These are phyloP conservation scores for Atherinomorus stipes DNA, from an alignment of 2,113 vertebrate species.

Conservation along the genomic window DNA sequence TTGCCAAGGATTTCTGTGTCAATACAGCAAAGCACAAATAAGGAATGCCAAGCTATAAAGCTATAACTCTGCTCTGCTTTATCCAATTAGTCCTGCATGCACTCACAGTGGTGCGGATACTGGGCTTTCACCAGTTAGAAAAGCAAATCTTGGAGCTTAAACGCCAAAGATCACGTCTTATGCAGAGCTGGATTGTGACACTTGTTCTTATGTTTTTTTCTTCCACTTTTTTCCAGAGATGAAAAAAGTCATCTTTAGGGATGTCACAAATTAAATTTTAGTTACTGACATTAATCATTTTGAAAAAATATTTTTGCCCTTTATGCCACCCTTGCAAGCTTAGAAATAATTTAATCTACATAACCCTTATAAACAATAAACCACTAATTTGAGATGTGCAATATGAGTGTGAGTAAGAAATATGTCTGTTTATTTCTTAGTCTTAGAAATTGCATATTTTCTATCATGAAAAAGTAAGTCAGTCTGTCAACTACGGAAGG, in stretches of 20 bases:
- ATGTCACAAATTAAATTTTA: not conserved
- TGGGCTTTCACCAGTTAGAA: conserved; percentile 17
- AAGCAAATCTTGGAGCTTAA: conserved; percentile 19
- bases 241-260: too few species aligned
- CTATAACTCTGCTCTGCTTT: conserved; percentile 25
- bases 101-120: conserved; percentile 23
- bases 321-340: not conserved
- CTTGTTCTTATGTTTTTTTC: not conserved
- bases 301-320: not conserved
- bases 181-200: not conserved
- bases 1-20: not conserved
- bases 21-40: conserved; percentile 17
- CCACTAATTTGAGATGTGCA: not conserved
- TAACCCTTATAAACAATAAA: not conserved
- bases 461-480: too few species aligned
- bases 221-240: not conserved
- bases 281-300: not conserved
- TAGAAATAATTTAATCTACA: not conserved
- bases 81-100: conserved; percentile 41
- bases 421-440: too few species aligned
- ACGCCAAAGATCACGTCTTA: not conserved
- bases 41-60: conserved; percentile 30
- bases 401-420: too few species aligned
- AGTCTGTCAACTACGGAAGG: too few species aligned
- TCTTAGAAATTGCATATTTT: too few species aligned